Conservation (phyloP, 2,113 vertebrate genomes). For the Cryptoleucopteryx plumbea region DNA sequence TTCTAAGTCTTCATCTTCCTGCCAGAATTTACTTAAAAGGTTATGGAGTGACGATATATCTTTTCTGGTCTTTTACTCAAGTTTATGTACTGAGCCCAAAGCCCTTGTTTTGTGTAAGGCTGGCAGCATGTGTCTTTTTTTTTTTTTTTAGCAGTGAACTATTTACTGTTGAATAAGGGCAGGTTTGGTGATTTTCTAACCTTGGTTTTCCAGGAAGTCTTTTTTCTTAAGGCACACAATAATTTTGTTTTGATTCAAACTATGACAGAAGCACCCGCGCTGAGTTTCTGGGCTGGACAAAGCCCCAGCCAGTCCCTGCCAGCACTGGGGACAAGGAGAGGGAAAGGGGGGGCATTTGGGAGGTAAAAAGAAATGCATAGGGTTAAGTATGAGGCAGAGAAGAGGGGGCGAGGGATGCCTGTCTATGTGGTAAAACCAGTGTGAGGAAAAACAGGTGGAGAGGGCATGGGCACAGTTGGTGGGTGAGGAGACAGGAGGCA, state of each 20-base stretch:
- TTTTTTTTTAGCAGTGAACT: background rate
- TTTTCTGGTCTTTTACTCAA: background rate
- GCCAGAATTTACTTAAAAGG: background rate
- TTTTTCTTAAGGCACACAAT: background rate
- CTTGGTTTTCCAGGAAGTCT: background rate
- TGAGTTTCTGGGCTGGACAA: background rate
- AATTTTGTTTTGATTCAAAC: background rate
- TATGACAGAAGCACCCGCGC: background rate
- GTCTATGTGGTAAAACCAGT: accelerated
- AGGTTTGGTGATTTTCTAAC: background rate
- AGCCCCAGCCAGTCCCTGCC: background rate
- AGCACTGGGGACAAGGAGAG: background rate
- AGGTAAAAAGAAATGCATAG: background rate
- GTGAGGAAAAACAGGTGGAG: accelerated
- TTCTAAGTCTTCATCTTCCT: background rate
- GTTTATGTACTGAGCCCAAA: background rate
- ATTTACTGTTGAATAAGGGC: background rate
- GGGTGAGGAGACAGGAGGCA: accelerated
- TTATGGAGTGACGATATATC: background rate
- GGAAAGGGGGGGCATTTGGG: background rate
- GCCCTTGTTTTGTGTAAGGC: background rate
- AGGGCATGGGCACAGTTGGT: accelerated
- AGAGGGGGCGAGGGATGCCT: accelerated
- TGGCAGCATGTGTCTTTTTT: background rate
- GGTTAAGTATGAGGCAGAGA: background rate